Evolutionary conservation across 2,113 vertebrate species (phyloP).

Genomic region (Pangasianodon hypophthalmus): DNA sequence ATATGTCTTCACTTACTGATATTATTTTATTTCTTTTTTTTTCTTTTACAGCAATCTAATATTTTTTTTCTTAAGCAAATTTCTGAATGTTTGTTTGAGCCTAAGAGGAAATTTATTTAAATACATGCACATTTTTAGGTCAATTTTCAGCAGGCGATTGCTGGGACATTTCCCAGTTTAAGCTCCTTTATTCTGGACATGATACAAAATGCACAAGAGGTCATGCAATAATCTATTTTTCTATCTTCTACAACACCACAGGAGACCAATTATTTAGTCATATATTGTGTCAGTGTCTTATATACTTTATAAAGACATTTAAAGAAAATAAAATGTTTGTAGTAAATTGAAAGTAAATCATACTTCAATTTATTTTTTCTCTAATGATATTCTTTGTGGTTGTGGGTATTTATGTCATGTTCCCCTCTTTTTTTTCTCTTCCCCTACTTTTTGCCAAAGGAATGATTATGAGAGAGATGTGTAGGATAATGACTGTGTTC

Average conservation of each 20-base stretch:
- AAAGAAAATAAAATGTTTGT: slow-evolving; percentile 27
- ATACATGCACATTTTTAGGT: not conserved
- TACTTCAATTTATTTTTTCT: not conserved
- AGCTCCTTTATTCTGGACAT: slow-evolving; percentile 71
- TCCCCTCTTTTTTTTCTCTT: slow-evolving; percentile 44
- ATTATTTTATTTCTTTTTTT: slow-evolving; percentile 44
- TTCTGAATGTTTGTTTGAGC: slow-evolving; percentile 14
- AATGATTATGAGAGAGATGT: slow-evolving; percentile 75
- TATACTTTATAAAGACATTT: slow-evolving; percentile 9
- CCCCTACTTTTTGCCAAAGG: slow-evolving; percentile 64
- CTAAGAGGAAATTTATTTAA: not conserved
- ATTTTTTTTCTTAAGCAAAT: not conserved
- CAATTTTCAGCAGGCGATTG: slow-evolving; percentile 68
- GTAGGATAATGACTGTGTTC: slow-evolving; percentile 77
- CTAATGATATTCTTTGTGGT: not conserved
- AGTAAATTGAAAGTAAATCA: slow-evolving; percentile 19
- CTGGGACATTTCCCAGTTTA: slow-evolving; percentile 76
- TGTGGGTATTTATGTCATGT: slow-evolving; percentile 43
- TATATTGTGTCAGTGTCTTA: slow-evolving; percentile 9
- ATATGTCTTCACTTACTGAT: slow-evolving; percentile 62
- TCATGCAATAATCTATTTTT: slow-evolving; percentile 32
- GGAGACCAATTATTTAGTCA: slow-evolving; percentile 13
- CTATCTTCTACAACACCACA: not conserved
- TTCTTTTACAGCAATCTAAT: not conserved
- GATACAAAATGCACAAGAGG: slow-evolving; percentile 69